A percentile compares a stretch with the other conserved stretches of the same genome.
These are phyloP conservation scores for Catharus fuscescens DNA, from an alignment of 2,113 vertebrate genomes.

Conservation along the genomic window DNA sequence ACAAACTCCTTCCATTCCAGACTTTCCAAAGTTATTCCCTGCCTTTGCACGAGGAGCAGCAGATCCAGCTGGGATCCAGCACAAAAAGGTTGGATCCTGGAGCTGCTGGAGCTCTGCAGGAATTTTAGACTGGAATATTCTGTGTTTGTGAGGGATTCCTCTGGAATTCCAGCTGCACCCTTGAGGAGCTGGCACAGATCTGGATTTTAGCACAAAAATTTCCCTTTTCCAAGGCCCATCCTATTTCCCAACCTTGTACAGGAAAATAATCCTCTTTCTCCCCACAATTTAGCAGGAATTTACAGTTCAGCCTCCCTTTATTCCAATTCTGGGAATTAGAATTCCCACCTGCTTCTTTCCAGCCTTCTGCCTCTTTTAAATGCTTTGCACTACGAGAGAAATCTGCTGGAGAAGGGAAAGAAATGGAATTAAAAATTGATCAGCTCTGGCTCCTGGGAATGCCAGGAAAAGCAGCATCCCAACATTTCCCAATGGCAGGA, in stretches of 20 bases:
- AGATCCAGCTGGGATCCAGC: not conserved
- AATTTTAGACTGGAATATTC: not conserved
- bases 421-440: conserved; percentile 19
- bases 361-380: not conserved
- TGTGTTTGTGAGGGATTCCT: not conserved
- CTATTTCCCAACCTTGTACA: not conserved
- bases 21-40: not conserved
- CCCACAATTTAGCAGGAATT: not conserved
- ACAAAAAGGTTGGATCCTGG: not conserved
- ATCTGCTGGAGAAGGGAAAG: not conserved
- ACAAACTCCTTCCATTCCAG: not conserved
- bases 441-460: not conserved
- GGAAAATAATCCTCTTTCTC: rapidly evolving
- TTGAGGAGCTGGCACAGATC: not conserved
- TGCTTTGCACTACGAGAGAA: not conserved
- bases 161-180: not conserved
- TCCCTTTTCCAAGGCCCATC: not conserved
- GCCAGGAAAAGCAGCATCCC: not conserved
- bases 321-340: not conserved
- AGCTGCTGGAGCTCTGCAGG: not conserved
- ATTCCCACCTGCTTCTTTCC: not conserved
- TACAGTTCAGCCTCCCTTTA: not conserved
- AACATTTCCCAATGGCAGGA: not conserved
- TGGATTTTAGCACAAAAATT: not conserved
- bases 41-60: not conserved